Percentiles rank a stretch among this genome's conserved stretches.
Conservation (phyloP, 2,113 vertebrate species). For the Gavia stellata region DNA sequence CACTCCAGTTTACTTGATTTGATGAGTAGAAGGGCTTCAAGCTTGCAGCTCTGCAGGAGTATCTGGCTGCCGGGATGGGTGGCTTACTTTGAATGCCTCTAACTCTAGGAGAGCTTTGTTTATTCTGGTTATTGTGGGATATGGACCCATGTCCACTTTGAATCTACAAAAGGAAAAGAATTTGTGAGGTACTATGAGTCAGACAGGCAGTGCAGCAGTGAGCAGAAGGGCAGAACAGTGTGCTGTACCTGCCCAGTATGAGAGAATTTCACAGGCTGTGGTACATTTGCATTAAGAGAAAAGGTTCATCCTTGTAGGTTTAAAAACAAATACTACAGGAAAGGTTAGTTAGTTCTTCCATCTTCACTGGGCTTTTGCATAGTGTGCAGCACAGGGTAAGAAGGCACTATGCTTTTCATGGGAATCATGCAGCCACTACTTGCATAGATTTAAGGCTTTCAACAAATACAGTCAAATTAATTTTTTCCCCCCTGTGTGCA, state of each 20-base stretch:
- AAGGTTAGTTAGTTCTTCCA: not conserved
- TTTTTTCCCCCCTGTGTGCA: not conserved
- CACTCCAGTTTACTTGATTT: not conserved
- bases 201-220: not conserved
- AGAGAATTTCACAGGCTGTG: not conserved
- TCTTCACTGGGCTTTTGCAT: not conserved
- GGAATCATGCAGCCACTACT: not conserved
- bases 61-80: constrained; percentile 88
- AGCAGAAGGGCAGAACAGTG: not conserved
- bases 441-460: not conserved
- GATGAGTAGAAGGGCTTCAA: constrained; percentile 35
- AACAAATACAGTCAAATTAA: not conserved
- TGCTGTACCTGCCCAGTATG: not conserved
- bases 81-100: constrained; percentile 86
- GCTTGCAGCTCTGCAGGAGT: constrained; percentile 80
- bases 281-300: not conserved
- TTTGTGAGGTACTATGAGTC: not conserved
- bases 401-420: not conserved
- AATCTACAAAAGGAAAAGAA: constrained; percentile 74
- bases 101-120: constrained; percentile 82
- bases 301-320: not conserved
- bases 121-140: constrained; percentile 83
- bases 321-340: not conserved
- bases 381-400: not conserved
- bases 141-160: constrained; percentile 84